Percentiles rank a stretch among this genome's conserved stretches.
phyloP scores from a whole-genome alignment of 2,113 vertebrate genomes.

The Prinia subflava region DNA sequence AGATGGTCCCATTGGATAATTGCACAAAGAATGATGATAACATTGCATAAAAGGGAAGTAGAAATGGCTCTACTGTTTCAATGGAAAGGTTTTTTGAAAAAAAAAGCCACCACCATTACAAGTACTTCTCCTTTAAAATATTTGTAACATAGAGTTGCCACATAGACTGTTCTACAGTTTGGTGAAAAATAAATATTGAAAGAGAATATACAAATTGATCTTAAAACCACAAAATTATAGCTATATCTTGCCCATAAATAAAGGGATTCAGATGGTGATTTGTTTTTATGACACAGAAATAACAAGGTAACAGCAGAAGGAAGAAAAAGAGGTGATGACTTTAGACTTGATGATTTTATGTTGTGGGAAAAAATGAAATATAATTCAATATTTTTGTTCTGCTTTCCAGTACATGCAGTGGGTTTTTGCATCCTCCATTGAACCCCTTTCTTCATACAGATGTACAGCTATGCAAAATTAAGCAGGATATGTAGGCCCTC shows the following conservation, averaged over 20 bases:
- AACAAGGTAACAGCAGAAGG: not conserved
- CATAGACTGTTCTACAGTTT: not conserved
- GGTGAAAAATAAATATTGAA: not conserved
- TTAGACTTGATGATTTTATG: not conserved
- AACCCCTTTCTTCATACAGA: not conserved
- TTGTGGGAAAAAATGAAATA: not conserved
- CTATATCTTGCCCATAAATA: not conserved
- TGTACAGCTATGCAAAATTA: not conserved
- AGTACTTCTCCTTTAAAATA: not conserved
- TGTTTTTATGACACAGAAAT: not conserved
- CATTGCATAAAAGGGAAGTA: not conserved
- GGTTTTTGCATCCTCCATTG: not conserved
- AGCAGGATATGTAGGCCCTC: not conserved
- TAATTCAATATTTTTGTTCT: not conserved
- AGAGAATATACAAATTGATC: rapidly evolving
- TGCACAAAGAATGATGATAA: not conserved
- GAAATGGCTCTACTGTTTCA: not conserved
- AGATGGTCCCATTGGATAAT: not conserved
- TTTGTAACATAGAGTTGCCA: not conserved
- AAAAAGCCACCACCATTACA: not conserved
- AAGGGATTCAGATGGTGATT: not conserved
- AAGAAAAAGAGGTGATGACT: not conserved
- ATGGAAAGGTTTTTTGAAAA: not conserved
- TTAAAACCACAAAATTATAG: not conserved
- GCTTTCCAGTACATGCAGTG: not conserved